Evolutionary conservation across 2,888 invertebrate species (phyloP).

Genomic region (Dynastes maya): DNA sequence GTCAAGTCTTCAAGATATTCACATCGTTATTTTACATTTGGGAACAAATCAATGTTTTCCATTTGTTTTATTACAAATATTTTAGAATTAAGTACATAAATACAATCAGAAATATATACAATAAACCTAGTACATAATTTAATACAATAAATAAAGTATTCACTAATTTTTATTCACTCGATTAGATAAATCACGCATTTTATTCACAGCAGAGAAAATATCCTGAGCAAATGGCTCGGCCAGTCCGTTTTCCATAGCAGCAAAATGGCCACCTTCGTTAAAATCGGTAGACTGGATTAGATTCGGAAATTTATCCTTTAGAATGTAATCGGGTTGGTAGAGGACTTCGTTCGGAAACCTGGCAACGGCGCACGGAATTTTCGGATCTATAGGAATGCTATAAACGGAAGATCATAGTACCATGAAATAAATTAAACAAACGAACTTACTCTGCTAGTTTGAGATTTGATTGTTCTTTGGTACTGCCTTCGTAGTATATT

Average conservation of each 20-base stretch:
- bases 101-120: neutral
- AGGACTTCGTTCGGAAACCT: constrained; percentile 81
- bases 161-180: neutral
- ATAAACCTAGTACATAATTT: neutral
- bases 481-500: constrained; percentile 80
- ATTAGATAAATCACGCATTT: constrained; percentile 35
- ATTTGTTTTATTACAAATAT: too few relatives aligned
- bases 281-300: constrained; percentile 79
- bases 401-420: neutral
- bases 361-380: constrained; percentile 82
- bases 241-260: constrained; percentile 78
- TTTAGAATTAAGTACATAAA: constrained; percentile 14
- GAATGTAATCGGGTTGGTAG: constrained; percentile 75
- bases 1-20: too few relatives aligned
- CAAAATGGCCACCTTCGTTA: constrained; percentile 87
- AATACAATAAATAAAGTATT: constrained; percentile 12
- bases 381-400: constrained; percentile 68
- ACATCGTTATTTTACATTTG: too few relatives aligned
- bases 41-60: neutral
- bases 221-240: constrained; percentile 82
- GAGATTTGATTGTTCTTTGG: constrained; percentile 58
- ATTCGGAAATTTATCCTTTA: constrained; percentile 77
- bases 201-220: constrained; percentile 75
- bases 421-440: neutral
- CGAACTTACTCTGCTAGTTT: constrained; percentile 56